These are phyloP conservation scores for Drosophila lini DNA, from an alignment of 1,140 invertebrate species.

Conservation along the genomic window DNA sequence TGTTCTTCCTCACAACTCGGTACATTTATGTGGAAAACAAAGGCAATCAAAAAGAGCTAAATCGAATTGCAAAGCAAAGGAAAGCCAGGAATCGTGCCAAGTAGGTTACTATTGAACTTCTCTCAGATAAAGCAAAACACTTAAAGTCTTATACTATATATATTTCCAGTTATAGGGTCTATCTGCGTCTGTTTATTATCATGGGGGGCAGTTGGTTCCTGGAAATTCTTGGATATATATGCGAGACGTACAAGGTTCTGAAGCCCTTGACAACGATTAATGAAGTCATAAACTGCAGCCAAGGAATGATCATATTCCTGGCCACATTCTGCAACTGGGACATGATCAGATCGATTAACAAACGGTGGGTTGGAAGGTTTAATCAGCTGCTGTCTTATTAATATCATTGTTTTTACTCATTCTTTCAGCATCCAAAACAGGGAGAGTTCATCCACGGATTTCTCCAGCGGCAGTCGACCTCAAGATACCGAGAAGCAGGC, in stretches of 20 bases:
- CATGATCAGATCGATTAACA: constrained; percentile 20
- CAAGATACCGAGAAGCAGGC: neutral
- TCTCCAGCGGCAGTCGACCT: neutral
- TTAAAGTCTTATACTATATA: constrained; percentile 23
- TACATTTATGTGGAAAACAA: constrained; percentile 86
- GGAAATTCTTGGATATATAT: constrained; percentile 85
- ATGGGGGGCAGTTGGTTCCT: constrained; percentile 90
- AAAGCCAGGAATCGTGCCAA: constrained; percentile 24
- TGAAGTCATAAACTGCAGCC: constrained; percentile 81
- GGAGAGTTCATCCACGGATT: neutral
- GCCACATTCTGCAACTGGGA: constrained; percentile 85
- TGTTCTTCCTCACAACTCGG: constrained; percentile 88
- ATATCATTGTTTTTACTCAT: neutral
- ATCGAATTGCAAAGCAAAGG: neutral
- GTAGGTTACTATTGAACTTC: neutral
- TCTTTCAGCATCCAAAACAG: constrained; percentile 5
- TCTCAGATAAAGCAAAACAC: neutral
- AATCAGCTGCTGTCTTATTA: neutral
- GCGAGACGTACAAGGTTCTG: neutral
- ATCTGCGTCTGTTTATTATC: constrained; percentile 88
- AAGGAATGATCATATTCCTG: constrained; percentile 86
- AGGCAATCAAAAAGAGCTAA: constrained; percentile 12
- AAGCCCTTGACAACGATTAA: constrained; percentile 79
- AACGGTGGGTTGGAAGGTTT: constrained; percentile 31
- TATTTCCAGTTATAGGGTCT: constrained; percentile 86